Evolutionary conservation across 2,888 invertebrate species (phyloP).

Genomic region (Pristionchus arcanus): DNA sequence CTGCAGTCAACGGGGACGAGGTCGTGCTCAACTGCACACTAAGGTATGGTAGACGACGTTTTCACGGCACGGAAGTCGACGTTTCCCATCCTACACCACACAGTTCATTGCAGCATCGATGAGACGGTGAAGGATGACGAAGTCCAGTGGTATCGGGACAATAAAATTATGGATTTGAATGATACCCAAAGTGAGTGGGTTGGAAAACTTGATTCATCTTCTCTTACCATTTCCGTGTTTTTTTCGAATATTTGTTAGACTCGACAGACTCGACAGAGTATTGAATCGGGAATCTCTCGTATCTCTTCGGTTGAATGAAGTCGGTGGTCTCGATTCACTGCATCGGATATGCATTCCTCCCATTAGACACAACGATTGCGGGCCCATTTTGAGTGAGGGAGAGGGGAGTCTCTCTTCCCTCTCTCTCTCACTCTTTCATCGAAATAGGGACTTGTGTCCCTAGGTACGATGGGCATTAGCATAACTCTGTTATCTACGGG

Average conservation of each 20-base stretch:
- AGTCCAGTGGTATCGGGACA: slow-evolving; percentile 72
- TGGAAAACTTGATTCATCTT: not conserved
- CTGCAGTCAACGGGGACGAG: slow-evolving; percentile 72
- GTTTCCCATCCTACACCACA: not conserved
- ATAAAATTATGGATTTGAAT: slow-evolving; percentile 65
- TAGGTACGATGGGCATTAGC: slow-evolving; percentile 28
- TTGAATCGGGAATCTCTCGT: not conserved
- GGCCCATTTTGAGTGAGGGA: slow-evolving; percentile 14
- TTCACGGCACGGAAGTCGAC: not conserved
- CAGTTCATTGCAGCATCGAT: slow-evolving; percentile 55
- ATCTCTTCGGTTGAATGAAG: not conserved
- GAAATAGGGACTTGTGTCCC: not conserved
- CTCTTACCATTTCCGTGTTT: too few relatives aligned
- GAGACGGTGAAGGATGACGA: slow-evolving; percentile 56
- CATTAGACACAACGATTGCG: slow-evolving; percentile 23
- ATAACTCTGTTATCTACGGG: slow-evolving; percentile 31
- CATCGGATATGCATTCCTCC: slow-evolving; percentile 43
- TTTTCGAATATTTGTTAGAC: too few relatives aligned
- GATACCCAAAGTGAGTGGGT: slow-evolving; percentile 71
- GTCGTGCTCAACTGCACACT: slow-evolving; percentile 77
- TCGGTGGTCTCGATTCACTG: not conserved
- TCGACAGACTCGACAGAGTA: too few relatives aligned
- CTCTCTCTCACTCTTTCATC: not conserved
- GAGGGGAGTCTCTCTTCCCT: not conserved
- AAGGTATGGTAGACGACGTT: not conserved